A percentile compares a stretch with the other conserved stretches of the same genome.
phyloP scores from a whole-genome alignment of 2,113 vertebrate species.

The Anas platyrhynchos region DNA sequence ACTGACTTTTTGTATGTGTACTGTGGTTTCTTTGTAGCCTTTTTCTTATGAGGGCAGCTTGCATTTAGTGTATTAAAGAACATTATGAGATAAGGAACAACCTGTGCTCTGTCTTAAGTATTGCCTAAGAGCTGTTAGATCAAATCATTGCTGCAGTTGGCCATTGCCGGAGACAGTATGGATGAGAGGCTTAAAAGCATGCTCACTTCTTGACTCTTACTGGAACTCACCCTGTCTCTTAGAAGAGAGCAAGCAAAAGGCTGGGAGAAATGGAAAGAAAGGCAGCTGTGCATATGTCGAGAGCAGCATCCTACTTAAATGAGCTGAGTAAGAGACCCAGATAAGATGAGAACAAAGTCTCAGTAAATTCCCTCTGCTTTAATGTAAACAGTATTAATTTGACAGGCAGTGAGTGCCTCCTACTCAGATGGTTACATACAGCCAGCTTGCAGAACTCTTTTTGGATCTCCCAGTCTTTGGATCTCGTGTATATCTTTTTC shows the following conservation, averaged over 20 bases:
- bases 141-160: background rate
- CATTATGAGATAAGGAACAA: background rate
- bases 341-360: background rate
- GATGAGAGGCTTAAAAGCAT: background rate
- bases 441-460: background rate
- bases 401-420: background rate
- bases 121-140: background rate
- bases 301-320: background rate
- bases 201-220: background rate
- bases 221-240: background rate
- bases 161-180: background rate
- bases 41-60: background rate
- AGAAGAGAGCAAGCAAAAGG: background rate
- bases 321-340: background rate
- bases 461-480: background rate
- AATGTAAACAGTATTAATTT: background rate
- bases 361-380: background rate
- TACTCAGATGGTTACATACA: background rate
- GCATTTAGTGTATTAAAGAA: background rate
- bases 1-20: rapidly evolving
- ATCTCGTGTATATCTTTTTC: background rate
- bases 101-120: background rate
- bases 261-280: background rate
- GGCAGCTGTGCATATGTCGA: background rate
- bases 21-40: background rate